A percentile compares a stretch with the other conserved stretches of the same genome.
These are phyloP conservation scores for Pristiophorus japonicus DNA, from an alignment of 2,113 vertebrate genomes.

Conservation along the genomic window DNA sequence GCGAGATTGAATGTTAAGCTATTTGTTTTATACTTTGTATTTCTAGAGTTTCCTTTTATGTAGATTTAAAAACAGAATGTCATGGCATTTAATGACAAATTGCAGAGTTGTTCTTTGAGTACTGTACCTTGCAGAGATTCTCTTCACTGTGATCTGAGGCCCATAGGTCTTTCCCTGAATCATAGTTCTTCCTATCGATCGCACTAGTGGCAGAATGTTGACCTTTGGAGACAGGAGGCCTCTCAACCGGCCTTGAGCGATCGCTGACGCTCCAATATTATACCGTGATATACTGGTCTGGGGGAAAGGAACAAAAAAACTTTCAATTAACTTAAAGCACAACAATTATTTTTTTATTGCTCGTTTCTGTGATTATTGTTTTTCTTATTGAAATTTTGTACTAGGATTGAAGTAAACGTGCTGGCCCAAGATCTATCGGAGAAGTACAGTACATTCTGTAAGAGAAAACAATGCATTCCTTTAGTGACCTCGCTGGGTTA, in stretches of 20 bases:
- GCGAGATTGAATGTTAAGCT: not conserved
- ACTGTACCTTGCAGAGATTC: slow-evolving; percentile 61
- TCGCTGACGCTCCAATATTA: slow-evolving; percentile 59
- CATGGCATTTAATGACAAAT: not conserved
- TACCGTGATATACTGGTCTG: slow-evolving; percentile 62
- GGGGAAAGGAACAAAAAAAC: not conserved
- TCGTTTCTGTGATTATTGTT: not conserved
- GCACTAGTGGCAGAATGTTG: slow-evolving; percentile 65
- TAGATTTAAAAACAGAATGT: not conserved
- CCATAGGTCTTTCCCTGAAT: slow-evolving; percentile 72
- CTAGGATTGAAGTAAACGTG: not conserved
- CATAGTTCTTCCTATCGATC: slow-evolving; percentile 68
- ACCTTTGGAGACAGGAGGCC: slow-evolving; percentile 68
- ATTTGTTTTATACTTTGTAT: not conserved
- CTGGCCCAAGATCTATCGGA: not conserved
- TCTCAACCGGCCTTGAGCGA: slow-evolving; percentile 63
- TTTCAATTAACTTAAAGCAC: not conserved
- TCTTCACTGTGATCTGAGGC: slow-evolving; percentile 69
- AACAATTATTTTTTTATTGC: not conserved
- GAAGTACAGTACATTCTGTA: not conserved
- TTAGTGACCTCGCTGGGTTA: not conserved
- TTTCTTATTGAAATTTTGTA: not conserved
- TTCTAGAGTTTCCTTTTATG: not conserved
- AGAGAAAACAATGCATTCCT: not conserved
- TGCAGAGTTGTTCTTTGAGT: not conserved